Conservation (phyloP, 2,113 vertebrate genomes). For the Todiramphus saurophagus region DNA sequence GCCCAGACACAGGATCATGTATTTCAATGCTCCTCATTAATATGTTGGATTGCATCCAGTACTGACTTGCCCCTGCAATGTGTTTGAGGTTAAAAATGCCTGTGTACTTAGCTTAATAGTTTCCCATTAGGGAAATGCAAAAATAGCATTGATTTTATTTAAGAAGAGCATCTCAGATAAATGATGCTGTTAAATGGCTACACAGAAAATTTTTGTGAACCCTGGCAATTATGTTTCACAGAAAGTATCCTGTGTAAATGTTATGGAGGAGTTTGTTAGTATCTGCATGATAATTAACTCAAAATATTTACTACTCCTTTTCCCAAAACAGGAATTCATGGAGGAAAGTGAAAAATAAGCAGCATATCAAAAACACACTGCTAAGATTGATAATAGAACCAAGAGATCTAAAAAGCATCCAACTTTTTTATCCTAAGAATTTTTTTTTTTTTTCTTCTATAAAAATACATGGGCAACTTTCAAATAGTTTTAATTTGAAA, state of each 20-base stretch:
- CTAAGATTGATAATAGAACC: background rate
- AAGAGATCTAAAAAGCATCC: background rate
- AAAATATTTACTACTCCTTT: background rate
- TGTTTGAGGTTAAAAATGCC: constrained; percentile 36
- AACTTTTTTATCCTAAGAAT: background rate
- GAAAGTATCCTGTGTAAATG: background rate
- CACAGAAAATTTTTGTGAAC: background rate
- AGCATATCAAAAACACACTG: background rate
- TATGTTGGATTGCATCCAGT: background rate
- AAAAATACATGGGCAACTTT: background rate
- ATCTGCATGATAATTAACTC: background rate
- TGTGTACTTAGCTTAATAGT: constrained; percentile 29
- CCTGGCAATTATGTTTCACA: background rate
- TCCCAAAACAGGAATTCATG: background rate
- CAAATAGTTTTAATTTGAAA: background rate
- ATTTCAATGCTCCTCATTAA: background rate
- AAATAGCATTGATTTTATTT: constrained; percentile 59
- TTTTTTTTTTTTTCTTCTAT: background rate
- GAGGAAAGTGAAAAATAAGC: background rate
- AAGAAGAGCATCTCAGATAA: constrained; percentile 12
- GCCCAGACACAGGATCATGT: background rate
- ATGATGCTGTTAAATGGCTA: background rate
- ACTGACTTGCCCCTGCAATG: background rate
- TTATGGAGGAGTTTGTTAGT: background rate
- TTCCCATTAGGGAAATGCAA: constrained; percentile 48